Evolutionary conservation across 2,888 invertebrate genomes (phyloP).

Genomic region (Carterocephalus palaemon): DNA sequence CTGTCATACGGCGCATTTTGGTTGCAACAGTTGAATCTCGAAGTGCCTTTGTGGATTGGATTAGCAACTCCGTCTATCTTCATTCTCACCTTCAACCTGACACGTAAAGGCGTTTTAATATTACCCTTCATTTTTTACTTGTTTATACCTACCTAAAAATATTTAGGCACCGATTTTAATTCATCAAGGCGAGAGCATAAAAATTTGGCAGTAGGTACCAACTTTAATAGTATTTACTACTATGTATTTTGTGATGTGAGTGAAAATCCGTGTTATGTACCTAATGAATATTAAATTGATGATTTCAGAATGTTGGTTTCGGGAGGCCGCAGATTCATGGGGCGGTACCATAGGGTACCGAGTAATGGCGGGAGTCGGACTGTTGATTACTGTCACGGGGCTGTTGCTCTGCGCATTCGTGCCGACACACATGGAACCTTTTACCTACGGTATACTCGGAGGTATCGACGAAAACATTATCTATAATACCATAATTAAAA

Average conservation of each 20-base stretch:
- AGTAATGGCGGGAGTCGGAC: conserved; percentile 58
- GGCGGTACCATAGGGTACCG: conserved; percentile 61
- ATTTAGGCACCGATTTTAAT: too few species aligned
- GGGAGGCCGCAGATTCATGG: conserved; percentile 73
- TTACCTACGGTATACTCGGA: conserved; percentile 59
- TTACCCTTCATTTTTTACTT: too few species aligned
- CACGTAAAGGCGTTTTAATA: conserved; percentile 58
- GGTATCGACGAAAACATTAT: conserved; percentile 40
- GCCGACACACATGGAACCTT: conserved; percentile 51
- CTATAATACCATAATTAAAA: not conserved
- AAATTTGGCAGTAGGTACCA: too few species aligned
- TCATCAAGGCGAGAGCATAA: too few species aligned
- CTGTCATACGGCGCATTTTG: conserved; percentile 65
- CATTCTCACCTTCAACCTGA: conserved; percentile 55
- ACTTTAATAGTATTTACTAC: too few species aligned
- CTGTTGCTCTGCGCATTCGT: conserved; percentile 55
- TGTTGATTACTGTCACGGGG: conserved; percentile 49
- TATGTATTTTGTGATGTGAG: too few species aligned
- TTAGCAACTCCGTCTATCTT: conserved; percentile 60
- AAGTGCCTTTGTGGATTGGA: conserved; percentile 57
- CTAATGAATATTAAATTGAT: too few species aligned
- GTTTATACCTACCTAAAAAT: too few species aligned
- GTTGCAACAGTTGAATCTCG: conserved; percentile 50
- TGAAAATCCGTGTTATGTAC: too few species aligned
- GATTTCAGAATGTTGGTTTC: conserved; percentile 71